These are phyloP conservation scores for Collichthys lucidus DNA, from an alignment of 2,113 vertebrate genomes.

Conservation along the genomic window DNA sequence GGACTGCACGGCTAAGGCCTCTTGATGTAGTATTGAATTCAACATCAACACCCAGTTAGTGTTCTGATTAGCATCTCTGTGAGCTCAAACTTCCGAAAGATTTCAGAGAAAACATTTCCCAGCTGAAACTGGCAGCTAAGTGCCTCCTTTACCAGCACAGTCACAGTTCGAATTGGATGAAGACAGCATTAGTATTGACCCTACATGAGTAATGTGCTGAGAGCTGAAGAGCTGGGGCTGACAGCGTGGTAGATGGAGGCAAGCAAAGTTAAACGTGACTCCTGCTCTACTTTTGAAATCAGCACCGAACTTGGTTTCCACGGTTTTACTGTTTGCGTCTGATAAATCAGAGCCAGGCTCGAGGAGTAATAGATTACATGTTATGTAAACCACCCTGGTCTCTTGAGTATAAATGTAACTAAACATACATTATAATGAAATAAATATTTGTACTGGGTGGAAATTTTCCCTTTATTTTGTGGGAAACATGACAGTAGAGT, in stretches of 20 bases:
- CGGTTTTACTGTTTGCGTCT: neutral
- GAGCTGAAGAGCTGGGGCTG: constrained; percentile 36
- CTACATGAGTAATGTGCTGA: constrained; percentile 48
- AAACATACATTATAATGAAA: no score
- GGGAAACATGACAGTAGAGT: no score
- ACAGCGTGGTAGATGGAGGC: constrained; percentile 24
- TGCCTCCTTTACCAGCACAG: constrained; percentile 48
- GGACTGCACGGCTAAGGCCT: neutral
- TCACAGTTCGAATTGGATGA: constrained; percentile 54
- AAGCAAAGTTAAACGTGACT: constrained; percentile 61
- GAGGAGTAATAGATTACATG: no score
- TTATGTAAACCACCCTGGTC: no score
- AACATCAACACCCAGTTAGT: constrained; percentile 22
- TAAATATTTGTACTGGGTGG: no score
- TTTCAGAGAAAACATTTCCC: constrained; percentile 53
- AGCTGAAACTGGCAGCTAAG: constrained; percentile 52
- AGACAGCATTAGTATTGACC: constrained; percentile 75
- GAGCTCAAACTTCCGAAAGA: constrained; percentile 29
- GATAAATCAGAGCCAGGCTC: constrained; percentile 4
- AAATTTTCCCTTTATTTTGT: no score
- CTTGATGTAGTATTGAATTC: constrained; percentile 35
- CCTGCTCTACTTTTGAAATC: constrained; percentile 60
- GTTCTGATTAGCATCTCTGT: constrained; percentile 20
- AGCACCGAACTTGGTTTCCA: constrained; percentile 35
- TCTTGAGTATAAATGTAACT: no score